Base-by-base conservation (phyloP, 2,888 invertebrate genomes). In the Archips crataeganus region DNA sequence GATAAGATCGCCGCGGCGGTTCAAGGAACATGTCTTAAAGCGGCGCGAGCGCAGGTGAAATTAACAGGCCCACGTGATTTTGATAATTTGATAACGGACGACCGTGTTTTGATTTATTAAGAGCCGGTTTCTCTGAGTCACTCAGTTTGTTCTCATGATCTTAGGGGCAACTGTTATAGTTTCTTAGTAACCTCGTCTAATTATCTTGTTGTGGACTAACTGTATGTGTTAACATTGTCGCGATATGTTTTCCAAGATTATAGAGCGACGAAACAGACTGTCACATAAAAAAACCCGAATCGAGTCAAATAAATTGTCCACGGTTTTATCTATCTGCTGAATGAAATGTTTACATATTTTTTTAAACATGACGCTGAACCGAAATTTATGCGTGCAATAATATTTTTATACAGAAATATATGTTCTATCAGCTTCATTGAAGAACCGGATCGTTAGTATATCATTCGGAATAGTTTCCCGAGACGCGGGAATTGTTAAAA, bases 41-140 rank as follows among this genome's bases (percentile, higher is more conserved):
- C 91, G 91, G 91, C 93, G 69, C 70, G 69, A 11, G 74, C 93
- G 92, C 85, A 90, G 84, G 84, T 82, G 85, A 91, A 93, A 93
- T 93, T 93, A 92, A 93, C 85, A 84, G 87, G 84, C 90, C 89
- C 87, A 93, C 93, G 94, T 93, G 93, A 87, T 85, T 90, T 90
- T 93, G 94, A 94, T 94, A 93, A 92, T 93, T 92, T 94, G 94
- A 94, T 94, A 94, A 93, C 93, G 85, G 86, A 83, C 87, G 80
- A 77, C 77, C 76, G 79, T 79, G 78, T 65, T 88, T 91, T 94
- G 93, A 94, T 94, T 94, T 93, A 93, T 93, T 88, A 70, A 73
- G 75, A 88, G 89, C 91, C 82, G 87, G 91, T 88, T 57, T 87
- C 77, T 80, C 79, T 90, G 89, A 90, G 84, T 90, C 90, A 88